Evolutionary conservation across 2,888 invertebrate genomes (phyloP).

Genomic region (Quadroppia sp.): DNA sequence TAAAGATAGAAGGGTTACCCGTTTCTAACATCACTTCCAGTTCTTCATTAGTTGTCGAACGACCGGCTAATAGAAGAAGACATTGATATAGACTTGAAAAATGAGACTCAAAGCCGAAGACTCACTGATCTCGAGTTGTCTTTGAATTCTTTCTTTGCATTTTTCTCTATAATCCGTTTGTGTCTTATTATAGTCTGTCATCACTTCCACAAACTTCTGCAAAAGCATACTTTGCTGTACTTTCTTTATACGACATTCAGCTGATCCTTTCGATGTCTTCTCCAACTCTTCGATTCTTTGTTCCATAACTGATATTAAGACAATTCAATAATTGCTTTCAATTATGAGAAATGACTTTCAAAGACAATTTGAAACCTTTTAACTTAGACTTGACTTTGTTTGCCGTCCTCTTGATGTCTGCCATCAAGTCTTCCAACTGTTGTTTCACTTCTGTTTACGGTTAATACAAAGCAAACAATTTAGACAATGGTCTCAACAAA

Average conservation of each 20-base stretch:
- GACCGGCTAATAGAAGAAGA: constrained; percentile 66
- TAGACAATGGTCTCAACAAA: neutral
- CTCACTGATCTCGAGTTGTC: constrained; percentile 97
- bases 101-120: constrained; percentile 44
- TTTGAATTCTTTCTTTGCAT: constrained; percentile 98
- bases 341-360: too few species aligned
- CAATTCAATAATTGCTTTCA: neutral
- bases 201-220: constrained; percentile 98
- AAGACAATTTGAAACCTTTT: constrained; percentile 66
- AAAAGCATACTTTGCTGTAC: constrained; percentile 97
- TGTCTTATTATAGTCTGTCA: constrained; percentile 99
- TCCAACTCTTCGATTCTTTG: constrained; percentile 99
- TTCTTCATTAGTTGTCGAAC: constrained; percentile 94
- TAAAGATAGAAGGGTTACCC: constrained; percentile 95
- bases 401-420: constrained; percentile 99
- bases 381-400: constrained; percentile 99
- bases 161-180: constrained; percentile 99
- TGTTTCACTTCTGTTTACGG: constrained; percentile 88
- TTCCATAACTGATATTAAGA: constrained; percentile 99
- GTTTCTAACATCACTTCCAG: constrained; percentile 98
- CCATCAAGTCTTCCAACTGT: constrained; percentile 99
- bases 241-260: constrained; percentile 98
- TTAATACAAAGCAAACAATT: neutral
- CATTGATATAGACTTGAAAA: too few species aligned
- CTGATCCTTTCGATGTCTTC: constrained; percentile 95